Evolutionary conservation across 2,797 vertebrate genomes (phyloP).

Genomic region (Ambastaia sidthimunki): DNA sequence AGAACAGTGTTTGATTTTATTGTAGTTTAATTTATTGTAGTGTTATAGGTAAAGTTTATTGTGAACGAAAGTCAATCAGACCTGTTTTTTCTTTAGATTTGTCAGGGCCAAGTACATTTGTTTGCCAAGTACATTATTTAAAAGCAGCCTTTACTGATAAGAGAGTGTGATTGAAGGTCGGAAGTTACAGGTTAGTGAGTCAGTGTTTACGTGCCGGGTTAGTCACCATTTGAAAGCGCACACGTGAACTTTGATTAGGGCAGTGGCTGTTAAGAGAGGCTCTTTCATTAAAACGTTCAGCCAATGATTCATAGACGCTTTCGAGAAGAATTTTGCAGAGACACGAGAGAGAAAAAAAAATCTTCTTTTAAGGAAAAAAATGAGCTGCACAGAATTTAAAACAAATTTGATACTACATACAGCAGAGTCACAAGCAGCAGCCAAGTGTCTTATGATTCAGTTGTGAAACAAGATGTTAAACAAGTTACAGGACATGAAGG

Average conservation of each 20-base stretch:
- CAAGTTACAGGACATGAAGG: background rate
- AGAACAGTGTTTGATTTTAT: background rate
- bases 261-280: conserved; percentile 43
- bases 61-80: background rate
- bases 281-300: conserved; percentile 66
- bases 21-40: background rate
- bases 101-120: background rate
- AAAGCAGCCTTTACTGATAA: conserved; percentile 63
- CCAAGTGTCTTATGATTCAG: background rate
- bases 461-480: conserved; percentile 2
- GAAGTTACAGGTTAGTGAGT: conserved; percentile 70
- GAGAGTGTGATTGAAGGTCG: conserved; percentile 69
- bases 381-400: background rate
- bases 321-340: conserved; percentile 59
- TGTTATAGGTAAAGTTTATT: background rate
- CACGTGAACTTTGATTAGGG: conserved; percentile 61
- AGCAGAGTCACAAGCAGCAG: background rate
- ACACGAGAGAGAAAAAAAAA: conserved; percentile 55
- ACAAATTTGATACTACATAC: background rate
- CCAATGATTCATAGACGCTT: conserved; percentile 74
- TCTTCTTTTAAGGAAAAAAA: conserved; percentile 24
- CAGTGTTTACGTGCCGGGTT: conserved; percentile 71
- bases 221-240: conserved; percentile 60
- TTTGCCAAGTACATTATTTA: conserved; percentile 55
- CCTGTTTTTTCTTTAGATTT: conserved; percentile 7